These are phyloP conservation scores for Drosophila serrata DNA, from an alignment of 1,140 invertebrate species.

Conservation along the genomic window DNA sequence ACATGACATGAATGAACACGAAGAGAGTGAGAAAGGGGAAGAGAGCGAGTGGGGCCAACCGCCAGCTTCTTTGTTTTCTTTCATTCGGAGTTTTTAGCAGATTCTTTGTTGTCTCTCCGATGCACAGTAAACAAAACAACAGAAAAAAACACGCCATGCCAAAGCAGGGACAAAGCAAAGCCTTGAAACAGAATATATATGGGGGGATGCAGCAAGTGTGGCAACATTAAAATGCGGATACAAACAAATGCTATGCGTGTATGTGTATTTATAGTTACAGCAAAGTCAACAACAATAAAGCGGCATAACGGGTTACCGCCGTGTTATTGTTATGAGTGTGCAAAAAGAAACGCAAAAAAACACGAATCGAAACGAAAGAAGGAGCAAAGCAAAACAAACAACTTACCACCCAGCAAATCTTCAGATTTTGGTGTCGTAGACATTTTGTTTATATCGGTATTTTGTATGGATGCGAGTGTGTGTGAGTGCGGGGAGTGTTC, in stretches of 20 bases:
- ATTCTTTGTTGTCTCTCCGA: slow-evolving; percentile 64
- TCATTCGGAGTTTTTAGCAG: slow-evolving; percentile 55
- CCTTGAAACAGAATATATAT: slow-evolving; percentile 69
- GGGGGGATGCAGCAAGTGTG: slow-evolving; percentile 57
- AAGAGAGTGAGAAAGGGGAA: neutral
- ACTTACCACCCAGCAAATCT: slow-evolving; percentile 82
- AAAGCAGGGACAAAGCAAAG: slow-evolving; percentile 62
- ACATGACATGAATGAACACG: slow-evolving; percentile 51
- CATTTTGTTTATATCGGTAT: slow-evolving; percentile 71
- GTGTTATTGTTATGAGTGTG: slow-evolving; percentile 51
- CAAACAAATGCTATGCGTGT: slow-evolving; percentile 31
- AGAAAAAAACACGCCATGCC: slow-evolving; percentile 16
- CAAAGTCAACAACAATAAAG: slow-evolving; percentile 8
- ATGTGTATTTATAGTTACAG: slow-evolving; percentile 33
- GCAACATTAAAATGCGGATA: slow-evolving; percentile 31
- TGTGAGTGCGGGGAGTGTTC: slow-evolving; percentile 43
- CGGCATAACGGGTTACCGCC: slow-evolving; percentile 40
- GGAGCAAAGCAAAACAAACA: slow-evolving; percentile 48
- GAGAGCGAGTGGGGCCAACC: slow-evolving; percentile 1
- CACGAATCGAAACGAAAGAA: slow-evolving; percentile 24
- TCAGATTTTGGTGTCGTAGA: slow-evolving; percentile 82
- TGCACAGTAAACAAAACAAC: slow-evolving; percentile 63
- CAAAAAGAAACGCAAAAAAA: slow-evolving; percentile 37
- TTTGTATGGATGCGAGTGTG: slow-evolving; percentile 19
- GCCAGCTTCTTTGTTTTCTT: slow-evolving; percentile 45